These are phyloP conservation scores for Phrynosoma blainvillii DNA, from an alignment of 2,113 vertebrate species.

Conservation along the genomic window DNA sequence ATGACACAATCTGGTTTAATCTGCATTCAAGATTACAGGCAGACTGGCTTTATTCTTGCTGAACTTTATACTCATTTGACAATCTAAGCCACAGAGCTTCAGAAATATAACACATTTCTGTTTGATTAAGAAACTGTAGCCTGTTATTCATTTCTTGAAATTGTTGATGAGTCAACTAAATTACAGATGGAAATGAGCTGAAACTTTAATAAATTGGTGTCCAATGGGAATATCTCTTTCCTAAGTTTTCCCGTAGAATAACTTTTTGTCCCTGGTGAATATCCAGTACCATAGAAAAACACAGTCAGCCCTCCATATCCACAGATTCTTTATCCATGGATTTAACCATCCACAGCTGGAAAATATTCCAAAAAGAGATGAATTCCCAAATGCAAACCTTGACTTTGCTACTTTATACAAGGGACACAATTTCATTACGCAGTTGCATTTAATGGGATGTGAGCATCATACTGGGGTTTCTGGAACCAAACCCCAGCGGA, in stretches of 20 bases:
- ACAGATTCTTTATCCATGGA: too few species aligned
- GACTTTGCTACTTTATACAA: too few species aligned
- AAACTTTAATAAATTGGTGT: background rate
- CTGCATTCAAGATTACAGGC: slow-evolving; percentile 52
- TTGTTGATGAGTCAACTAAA: background rate
- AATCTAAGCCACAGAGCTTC: slow-evolving; percentile 19
- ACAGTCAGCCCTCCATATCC: too few species aligned
- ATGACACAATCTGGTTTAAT: slow-evolving; percentile 58
- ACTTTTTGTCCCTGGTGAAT: background rate
- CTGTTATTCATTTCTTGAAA: background rate
- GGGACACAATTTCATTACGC: too few species aligned
- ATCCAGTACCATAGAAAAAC: background rate
- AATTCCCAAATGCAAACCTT: too few species aligned
- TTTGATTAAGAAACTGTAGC: background rate
- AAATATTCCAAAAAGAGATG: too few species aligned
- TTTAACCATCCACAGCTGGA: too few species aligned
- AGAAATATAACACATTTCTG: slow-evolving; percentile 19
- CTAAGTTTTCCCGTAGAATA: background rate
- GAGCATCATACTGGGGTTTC: too few species aligned
- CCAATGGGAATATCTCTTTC: background rate
- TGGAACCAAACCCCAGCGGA: too few species aligned
- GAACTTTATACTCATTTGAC: slow-evolving; percentile 28
- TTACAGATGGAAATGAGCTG: background rate
- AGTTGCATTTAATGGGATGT: too few species aligned
- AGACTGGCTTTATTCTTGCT: slow-evolving; percentile 46